Percentiles rank a stretch among this genome's conserved stretches.
phyloP scores from a whole-genome alignment of 1,140 invertebrate genomes.

The Papilio xuthus region DNA sequence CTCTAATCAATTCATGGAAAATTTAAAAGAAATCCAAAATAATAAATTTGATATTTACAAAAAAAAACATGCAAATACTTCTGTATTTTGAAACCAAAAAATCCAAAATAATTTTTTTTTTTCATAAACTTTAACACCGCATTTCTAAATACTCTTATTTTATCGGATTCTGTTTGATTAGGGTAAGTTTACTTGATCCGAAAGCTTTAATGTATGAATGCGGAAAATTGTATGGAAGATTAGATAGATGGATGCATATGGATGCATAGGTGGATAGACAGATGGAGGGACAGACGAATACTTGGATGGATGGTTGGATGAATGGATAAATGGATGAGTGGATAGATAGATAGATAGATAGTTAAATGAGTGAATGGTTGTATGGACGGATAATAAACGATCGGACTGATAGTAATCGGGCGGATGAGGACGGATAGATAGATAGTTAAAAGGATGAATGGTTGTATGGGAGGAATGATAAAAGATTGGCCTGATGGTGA shows the following conservation, averaged over 20 bases:
- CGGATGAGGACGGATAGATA: background rate
- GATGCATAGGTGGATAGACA: background rate
- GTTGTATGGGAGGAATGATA: background rate
- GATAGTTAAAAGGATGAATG: background rate
- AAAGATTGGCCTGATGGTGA: no score
- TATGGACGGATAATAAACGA: no score
- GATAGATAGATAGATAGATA: no score
- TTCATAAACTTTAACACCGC: background rate
- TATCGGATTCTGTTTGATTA: no score
- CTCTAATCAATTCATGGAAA: no score
- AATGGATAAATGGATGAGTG: background rate
- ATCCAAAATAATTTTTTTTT: background rate
- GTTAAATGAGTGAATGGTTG: no score
- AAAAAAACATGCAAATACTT: background rate
- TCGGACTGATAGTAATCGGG: no score
- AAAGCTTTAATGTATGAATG: background rate
- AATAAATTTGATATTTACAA: background rate
- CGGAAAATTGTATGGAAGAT: background rate
- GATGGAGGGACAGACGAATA: background rate
- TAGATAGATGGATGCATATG: background rate
- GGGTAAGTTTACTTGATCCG: background rate
- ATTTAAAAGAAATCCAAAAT: background rate
- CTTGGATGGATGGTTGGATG: background rate
- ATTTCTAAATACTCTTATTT: background rate
- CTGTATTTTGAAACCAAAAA: background rate